Evolutionary conservation across 2,888 invertebrate genomes (phyloP).

Genomic region (Pterostichus niger): DNA sequence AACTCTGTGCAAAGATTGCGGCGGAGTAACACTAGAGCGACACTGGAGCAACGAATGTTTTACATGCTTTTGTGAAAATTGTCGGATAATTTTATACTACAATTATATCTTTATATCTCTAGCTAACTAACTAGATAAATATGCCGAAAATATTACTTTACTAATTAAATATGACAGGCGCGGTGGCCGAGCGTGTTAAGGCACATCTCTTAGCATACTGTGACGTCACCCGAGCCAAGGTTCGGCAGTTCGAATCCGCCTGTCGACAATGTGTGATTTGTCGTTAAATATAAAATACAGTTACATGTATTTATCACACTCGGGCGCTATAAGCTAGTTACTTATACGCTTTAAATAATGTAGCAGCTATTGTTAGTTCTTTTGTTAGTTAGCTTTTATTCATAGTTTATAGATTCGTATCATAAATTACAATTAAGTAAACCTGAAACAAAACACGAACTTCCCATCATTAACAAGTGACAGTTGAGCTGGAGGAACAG

Average conservation of each 20-base stretch:
- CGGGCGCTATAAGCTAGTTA: too few species aligned
- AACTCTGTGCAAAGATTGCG: slow-evolving; percentile 29
- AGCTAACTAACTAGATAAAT: neutral
- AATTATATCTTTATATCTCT: slow-evolving; percentile 22
- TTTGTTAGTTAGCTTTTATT: neutral
- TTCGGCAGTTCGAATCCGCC: too few species aligned
- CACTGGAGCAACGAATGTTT: slow-evolving; percentile 30
- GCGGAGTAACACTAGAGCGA: neutral
- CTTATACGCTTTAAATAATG: too few species aligned
- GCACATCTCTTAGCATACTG: too few species aligned
- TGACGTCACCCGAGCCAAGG: too few species aligned
- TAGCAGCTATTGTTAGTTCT: neutral
- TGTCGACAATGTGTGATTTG: too few species aligned
- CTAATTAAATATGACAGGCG: neutral
- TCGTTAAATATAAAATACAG: too few species aligned
- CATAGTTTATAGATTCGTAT: too few species aligned
- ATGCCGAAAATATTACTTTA: slow-evolving; percentile 1
- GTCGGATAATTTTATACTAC: neutral
- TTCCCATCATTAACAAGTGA: slow-evolving; percentile 2
- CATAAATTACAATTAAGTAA: too few species aligned
- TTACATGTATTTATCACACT: too few species aligned
- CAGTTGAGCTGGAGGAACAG: neutral
- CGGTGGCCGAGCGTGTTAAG: too few species aligned
- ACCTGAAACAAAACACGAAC: neutral
- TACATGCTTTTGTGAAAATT: slow-evolving; percentile 16